These are phyloP conservation scores for Rhamnusium bicolor DNA, from an alignment of 2,888 invertebrate genomes.

Conservation along the genomic window DNA sequence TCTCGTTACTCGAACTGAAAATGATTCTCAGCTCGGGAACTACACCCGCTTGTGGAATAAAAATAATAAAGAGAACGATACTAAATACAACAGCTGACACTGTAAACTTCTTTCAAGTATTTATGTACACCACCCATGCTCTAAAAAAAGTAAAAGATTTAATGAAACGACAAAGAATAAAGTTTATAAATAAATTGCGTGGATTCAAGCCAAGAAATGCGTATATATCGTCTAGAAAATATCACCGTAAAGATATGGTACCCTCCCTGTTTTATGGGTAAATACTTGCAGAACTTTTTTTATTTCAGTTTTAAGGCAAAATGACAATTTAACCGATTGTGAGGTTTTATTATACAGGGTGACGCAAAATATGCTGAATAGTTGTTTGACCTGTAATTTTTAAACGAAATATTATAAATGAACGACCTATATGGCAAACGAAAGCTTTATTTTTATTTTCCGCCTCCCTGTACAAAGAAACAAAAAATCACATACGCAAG, in stretches of 20 bases:
- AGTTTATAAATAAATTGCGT: conserved; percentile 50
- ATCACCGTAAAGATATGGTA: conserved; percentile 41
- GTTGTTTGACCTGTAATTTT: too few species aligned
- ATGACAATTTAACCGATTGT: too few species aligned
- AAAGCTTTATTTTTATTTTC: too few species aligned
- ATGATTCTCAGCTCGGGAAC: too few species aligned
- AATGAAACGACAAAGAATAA: conserved; percentile 39
- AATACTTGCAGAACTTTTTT: conserved; percentile 8
- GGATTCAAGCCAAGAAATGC: conserved; percentile 50
- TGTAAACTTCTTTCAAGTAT: conserved; percentile 26
- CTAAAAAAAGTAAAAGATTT: conserved; percentile 25
- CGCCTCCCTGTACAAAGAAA: too few species aligned
- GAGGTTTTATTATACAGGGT: too few species aligned
- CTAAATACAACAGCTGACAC: neutral
- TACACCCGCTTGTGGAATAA: too few species aligned
- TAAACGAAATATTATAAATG: too few species aligned
- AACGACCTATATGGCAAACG: too few species aligned
- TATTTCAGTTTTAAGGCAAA: neutral
- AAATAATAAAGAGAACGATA: conserved; percentile 25
- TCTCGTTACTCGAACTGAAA: too few species aligned
- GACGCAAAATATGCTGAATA: too few species aligned
- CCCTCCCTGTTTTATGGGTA: conserved; percentile 38
- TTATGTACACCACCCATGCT: conserved; percentile 42
- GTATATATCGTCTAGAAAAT: conserved; percentile 39
- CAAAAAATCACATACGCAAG: too few species aligned